Evolutionary conservation across 1,140 invertebrate genomes (phyloP), one percentile per base, ranked within the genome.

Genomic region (Drosophila parvula): DNA sequence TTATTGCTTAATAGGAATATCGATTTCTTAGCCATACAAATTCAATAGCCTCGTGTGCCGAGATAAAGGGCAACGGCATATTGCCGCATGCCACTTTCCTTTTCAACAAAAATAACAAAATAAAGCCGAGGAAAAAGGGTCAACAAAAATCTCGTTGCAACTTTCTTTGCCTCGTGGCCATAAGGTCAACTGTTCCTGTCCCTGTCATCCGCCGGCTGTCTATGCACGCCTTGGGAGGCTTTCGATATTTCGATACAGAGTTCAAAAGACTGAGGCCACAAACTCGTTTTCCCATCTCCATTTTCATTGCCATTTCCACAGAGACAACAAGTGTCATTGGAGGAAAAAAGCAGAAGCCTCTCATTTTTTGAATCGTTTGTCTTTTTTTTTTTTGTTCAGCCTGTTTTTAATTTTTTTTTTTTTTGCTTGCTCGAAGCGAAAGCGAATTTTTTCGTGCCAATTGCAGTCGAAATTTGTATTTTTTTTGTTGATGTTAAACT

Each of bases 181-280:
- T 64, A 57, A 75, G 73, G 73, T 75, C 73, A 75, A 50, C 51
- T 41, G 12, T 61, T 50, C n/a, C 30, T 50, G 27, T 40, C 44
- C n/a, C 32, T 32, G 36, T 51, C 34, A 22, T 22, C 27, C 27
- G 55, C 60, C 18, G 32, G 40, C 38, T 63, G 32, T 27, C 18
- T 22, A 22, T 48, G 10, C 7, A 27, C 18, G 43, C 47, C 45
- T 51, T 61, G 51, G 70, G 67, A 30, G 43, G 34, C 65, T 63
- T 63, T 63, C 61, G 55, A 63, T 60, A 60, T 63, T 59, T 34
- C 38, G 38, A 27, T 55, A 1, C 65, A 38, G 45, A 78, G 81
- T 85, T 85, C 82, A 86, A 86, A 81, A 86, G 83, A 88, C 83
- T 86, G 64, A 61, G 68, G 71, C 79, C 79, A 86, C 83, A 83